Evolutionary conservation across 2,888 invertebrate species (phyloP).

Genomic region (Hemicrepidius hirtus): DNA sequence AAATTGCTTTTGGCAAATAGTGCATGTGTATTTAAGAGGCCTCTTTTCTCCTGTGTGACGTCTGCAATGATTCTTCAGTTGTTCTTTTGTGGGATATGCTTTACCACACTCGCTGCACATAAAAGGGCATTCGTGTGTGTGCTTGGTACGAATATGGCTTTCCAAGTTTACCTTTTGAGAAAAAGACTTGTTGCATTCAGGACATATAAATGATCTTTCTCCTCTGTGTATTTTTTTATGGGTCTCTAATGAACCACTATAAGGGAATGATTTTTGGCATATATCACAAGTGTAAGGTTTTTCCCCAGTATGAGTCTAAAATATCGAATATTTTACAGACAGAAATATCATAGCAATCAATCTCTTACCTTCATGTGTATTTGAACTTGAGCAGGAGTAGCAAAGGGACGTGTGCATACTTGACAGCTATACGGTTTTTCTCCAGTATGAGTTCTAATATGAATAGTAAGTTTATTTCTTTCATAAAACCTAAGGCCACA

Average conservation of each 20-base stretch:
- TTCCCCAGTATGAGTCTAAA: constrained; percentile 61
- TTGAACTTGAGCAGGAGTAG: constrained; percentile 59
- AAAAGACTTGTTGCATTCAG: constrained; percentile 60
- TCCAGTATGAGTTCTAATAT: constrained; percentile 62
- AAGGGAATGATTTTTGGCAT: constrained; percentile 61
- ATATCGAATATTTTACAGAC: too few species aligned
- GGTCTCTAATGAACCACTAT: constrained; percentile 61
- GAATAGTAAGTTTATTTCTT: constrained; percentile 61
- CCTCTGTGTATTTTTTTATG: constrained; percentile 62
- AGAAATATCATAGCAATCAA: too few species aligned
- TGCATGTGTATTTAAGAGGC: constrained; percentile 58
- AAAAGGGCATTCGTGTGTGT: constrained; percentile 63
- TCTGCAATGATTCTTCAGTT: constrained; percentile 61
- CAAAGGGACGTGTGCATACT: constrained; percentile 59
- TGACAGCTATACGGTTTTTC: constrained; percentile 62
- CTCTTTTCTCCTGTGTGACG: constrained; percentile 63
- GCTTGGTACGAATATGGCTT: constrained; percentile 61
- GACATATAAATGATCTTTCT: constrained; percentile 58
- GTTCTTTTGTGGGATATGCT: constrained; percentile 60
- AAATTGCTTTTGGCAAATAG: constrained; percentile 59
- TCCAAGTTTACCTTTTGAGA: constrained; percentile 61
- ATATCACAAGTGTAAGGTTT: constrained; percentile 60
- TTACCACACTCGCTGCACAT: constrained; percentile 63
- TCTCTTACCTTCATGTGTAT: constrained; percentile 61
- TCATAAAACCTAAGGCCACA: constrained; percentile 63